A percentile compares a stretch with the other conserved stretches of the same genome.
These are phyloP conservation scores for Sarcophaga caerulescens DNA, from an alignment of 2,888 invertebrate species.

Conservation along the genomic window DNA sequence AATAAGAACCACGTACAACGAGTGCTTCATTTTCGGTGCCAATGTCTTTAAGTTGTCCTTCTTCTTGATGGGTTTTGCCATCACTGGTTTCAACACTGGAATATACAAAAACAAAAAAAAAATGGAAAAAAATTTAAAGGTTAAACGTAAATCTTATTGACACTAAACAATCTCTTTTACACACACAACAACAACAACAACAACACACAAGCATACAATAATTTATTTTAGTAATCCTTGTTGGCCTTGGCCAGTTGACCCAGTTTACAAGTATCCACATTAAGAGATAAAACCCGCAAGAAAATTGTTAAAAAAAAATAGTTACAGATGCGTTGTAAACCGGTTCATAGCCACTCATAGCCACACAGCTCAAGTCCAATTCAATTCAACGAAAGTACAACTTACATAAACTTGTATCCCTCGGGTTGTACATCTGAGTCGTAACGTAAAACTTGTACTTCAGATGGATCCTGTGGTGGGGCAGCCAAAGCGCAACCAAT, in stretches of 20 bases:
- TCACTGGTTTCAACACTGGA: slow-evolving; percentile 86
- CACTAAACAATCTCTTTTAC: slow-evolving; percentile 51
- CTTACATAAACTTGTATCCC: slow-evolving; percentile 79
- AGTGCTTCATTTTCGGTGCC: slow-evolving; percentile 85
- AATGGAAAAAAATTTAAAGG: slow-evolving; percentile 13
- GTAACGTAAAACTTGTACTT: slow-evolving; percentile 84
- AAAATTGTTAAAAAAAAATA: neutral
- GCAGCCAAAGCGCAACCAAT: slow-evolving; percentile 75
- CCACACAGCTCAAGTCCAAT: neutral
- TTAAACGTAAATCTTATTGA: slow-evolving; percentile 30
- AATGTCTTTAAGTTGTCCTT: slow-evolving; percentile 83
- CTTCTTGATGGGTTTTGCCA: slow-evolving; percentile 84
- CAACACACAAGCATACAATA: neutral
- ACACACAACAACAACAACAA: neutral
- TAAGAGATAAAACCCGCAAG: neutral
- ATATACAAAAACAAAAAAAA: slow-evolving; percentile 47
- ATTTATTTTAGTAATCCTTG: slow-evolving; percentile 24
- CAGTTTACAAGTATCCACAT: slow-evolving; percentile 49
- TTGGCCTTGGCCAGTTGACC: slow-evolving; percentile 69
- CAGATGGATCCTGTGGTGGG: slow-evolving; percentile 79
- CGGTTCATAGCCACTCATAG: neutral
- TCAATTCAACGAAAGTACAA: slow-evolving; percentile 43
- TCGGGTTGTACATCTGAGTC: slow-evolving; percentile 82
- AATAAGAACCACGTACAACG: slow-evolving; percentile 84
- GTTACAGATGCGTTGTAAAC: slow-evolving; percentile 17